Conservation (phyloP, 2,888 invertebrate species). For the Resseliella maxima region DNA sequence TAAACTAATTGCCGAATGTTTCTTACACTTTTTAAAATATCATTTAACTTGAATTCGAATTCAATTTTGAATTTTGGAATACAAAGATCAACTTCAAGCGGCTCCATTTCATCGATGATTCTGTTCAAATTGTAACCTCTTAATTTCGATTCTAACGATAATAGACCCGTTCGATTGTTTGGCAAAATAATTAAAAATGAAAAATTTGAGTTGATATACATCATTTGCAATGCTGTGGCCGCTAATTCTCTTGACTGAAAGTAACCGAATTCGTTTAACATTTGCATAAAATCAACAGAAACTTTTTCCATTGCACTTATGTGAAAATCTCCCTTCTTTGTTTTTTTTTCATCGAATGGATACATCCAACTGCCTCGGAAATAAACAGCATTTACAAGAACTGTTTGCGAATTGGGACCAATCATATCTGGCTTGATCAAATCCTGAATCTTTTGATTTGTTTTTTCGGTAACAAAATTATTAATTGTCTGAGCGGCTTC, state of each 20-base stretch:
- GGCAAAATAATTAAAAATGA: slow-evolving; percentile 80
- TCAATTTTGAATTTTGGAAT: slow-evolving; percentile 84
- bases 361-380: slow-evolving; percentile 79
- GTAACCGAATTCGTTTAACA: slow-evolving; percentile 67
- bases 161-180: slow-evolving; percentile 73
- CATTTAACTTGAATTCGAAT: slow-evolving; percentile 72
- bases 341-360: slow-evolving; percentile 71
- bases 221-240: slow-evolving; percentile 74
- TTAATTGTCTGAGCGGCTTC: slow-evolving; percentile 74
- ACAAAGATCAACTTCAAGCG: slow-evolving; percentile 69
- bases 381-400: slow-evolving; percentile 82
- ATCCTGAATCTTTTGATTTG: slow-evolving; percentile 80
- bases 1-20: not conserved
- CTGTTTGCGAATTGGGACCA: slow-evolving; percentile 67
- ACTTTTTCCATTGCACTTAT: slow-evolving; percentile 63
- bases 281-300: slow-evolving; percentile 75
- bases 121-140: slow-evolving; percentile 70
- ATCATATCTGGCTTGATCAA: slow-evolving; percentile 73
- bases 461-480: slow-evolving; percentile 77
- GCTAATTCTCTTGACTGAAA: slow-evolving; percentile 65
- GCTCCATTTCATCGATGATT: slow-evolving; percentile 68
- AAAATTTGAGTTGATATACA: slow-evolving; percentile 74
- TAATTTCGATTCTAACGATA: slow-evolving; percentile 71
- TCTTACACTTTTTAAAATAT: slow-evolving; percentile 71
- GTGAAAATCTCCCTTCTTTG: slow-evolving; percentile 66